Conservation (phyloP, 2,797 vertebrate species). For the Thaleichthys pacificus region DNA sequence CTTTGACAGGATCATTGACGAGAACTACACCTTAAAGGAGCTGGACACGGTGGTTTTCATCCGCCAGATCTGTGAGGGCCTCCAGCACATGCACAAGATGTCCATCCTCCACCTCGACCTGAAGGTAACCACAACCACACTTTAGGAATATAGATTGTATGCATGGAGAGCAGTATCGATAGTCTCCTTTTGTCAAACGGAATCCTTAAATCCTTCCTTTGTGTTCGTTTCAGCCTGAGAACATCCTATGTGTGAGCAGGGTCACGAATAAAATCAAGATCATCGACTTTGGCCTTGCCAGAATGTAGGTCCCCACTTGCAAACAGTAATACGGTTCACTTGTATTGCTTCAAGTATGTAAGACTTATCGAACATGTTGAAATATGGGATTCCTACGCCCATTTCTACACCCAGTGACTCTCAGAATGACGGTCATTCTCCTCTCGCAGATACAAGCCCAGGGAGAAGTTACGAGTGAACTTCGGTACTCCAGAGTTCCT, state of each 20-base stretch:
- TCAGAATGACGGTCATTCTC: background rate
- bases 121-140: conserved; percentile 78
- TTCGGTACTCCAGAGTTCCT: conserved; percentile 98
- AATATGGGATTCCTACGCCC: no score
- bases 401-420: no score
- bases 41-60: conserved; percentile 89
- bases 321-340: background rate
- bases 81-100: conserved; percentile 97
- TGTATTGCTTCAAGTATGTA: background rate
- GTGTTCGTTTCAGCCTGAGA: conserved; percentile 85
- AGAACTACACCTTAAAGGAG: conserved; percentile 84
- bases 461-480: conserved; percentile 93
- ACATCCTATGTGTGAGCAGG: conserved; percentile 95
- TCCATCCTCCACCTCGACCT: conserved; percentile 95
- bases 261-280: conserved; percentile 95
- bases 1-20: conserved; percentile 91
- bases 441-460: conserved; percentile 86
- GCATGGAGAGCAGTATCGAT: background rate
- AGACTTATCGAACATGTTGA: no score
- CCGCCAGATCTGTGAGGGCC: conserved; percentile 93
- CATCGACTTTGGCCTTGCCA: conserved; percentile 97
- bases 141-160: background rate
- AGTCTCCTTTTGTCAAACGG: background rate
- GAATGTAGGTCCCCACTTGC: conserved; percentile 78
- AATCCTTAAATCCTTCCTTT: background rate